Evolutionary conservation across 2,113 vertebrate species (phyloP), one percentile per base, ranked within the genome.

Genomic region (Pteronura brasiliensis): DNA sequence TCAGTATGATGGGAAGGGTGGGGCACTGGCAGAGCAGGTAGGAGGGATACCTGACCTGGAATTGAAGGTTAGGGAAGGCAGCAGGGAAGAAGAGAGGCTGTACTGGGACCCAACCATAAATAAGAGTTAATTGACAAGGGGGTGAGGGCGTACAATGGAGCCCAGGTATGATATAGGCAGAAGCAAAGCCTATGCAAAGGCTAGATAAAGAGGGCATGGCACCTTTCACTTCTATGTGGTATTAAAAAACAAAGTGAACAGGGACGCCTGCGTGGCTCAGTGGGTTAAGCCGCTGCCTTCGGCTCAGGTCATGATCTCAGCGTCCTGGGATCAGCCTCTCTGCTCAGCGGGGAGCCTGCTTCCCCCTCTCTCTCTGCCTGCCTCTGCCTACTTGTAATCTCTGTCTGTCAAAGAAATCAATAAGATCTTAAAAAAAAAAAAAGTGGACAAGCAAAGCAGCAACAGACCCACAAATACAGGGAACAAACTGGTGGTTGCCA

Each of bases 81-180:
- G 10, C 17, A n/a, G 15, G 34, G 67, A 93, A 21, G 42, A 79
- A 36, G 29, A 4, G 13, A 74, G 57, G 47, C 6, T 42, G 20
- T 67, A 21, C n/a, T 36, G 27, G 29, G 47, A 65, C 34, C 52
- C n/a, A 29, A 71, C 67, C n/a, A 42, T 61, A 25, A 61, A 11
- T 5, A 31, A 47, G 18, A 36, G 6, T 44, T 31, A 52, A 79
- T 29, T 65, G 21, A 55, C 85, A 49, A 52, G 12, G 12, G 15
- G 1, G 4, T 27, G 14, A 65, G 10, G 6, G 36, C 8, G 4
- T 25, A 1, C 8, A 1, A 11, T 0, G 4, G 42, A 84, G 6
- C 4, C 31, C 15, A 8, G 20, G 14, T 17, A 18, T 57, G 69
- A 1, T 27, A 7, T 1, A 17, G 52, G 27, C 27, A 57, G 74